Evolutionary conservation across 1,140 invertebrate species (phyloP).

Genomic region (Pararge aegeria): DNA sequence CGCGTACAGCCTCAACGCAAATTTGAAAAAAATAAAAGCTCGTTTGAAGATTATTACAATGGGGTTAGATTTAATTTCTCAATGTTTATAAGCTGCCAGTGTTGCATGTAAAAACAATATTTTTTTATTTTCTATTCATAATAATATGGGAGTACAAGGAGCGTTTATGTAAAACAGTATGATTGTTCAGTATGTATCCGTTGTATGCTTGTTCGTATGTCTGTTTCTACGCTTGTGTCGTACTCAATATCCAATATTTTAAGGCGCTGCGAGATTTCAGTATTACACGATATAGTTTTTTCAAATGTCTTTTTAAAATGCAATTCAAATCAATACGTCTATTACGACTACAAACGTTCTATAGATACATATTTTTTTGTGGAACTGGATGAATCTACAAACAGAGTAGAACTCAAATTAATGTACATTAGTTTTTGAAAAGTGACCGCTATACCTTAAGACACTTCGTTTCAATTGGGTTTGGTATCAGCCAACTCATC

Average conservation of each 20-base stretch:
- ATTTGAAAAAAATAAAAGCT: not conserved
- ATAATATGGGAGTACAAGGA: conserved; percentile 19
- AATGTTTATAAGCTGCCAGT: conserved; percentile 33
- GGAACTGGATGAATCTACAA: too few species aligned
- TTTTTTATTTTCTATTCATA: conserved; percentile 24
- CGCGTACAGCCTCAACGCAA: too few species aligned
- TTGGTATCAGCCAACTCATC: too few species aligned
- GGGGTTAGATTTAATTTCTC: conserved; percentile 7
- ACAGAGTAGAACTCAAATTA: too few species aligned
- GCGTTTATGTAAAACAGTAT: conserved; percentile 20
- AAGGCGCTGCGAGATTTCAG: conserved; percentile 33
- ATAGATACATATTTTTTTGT: too few species aligned
- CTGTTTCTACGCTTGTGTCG: conserved; percentile 44
- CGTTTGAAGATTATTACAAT: not conserved
- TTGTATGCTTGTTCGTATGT: conserved; percentile 38
- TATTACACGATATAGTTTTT: not conserved
- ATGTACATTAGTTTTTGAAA: too few species aligned
- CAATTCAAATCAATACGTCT: too few species aligned
- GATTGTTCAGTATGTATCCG: conserved; percentile 30
- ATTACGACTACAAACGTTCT: too few species aligned
- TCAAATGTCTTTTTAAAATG: not conserved
- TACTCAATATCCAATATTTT: conserved; percentile 43
- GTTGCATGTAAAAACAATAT: conserved; percentile 33
- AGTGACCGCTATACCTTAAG: too few species aligned
- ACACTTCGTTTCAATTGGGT: too few species aligned